Conservation (phyloP, 2,113 vertebrate species). For the Neodontobutis hainanensis region DNA sequence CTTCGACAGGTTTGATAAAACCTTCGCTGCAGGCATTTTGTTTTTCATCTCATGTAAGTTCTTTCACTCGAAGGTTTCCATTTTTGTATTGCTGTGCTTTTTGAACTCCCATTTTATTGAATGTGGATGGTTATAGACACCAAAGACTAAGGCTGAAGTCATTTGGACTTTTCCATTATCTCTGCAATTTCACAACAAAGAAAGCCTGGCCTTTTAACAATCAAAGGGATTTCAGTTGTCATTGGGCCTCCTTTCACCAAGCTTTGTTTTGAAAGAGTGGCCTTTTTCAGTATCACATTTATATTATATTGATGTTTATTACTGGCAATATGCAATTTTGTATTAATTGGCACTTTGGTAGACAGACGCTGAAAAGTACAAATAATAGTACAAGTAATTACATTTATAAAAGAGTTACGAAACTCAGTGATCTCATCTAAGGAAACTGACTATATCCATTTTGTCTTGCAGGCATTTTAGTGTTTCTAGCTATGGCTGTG, state of each 20-base stretch:
- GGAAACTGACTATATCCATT: background rate
- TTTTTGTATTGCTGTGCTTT: conserved; percentile 1
- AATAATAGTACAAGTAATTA: conserved; percentile 1
- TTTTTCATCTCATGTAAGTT: conserved; percentile 81
- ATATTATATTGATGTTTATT: conserved; percentile 2
- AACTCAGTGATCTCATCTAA: no score
- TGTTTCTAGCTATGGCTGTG: conserved; percentile 77
- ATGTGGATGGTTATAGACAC: background rate
- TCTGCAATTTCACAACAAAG: conserved; percentile 20
- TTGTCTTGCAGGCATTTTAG: conserved; percentile 68
- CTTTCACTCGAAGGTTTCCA: background rate
- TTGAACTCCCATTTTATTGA: conserved; percentile 11
- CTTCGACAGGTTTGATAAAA: conserved; percentile 77
- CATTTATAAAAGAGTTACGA: background rate
- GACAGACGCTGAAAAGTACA: background rate
- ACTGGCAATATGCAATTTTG: background rate
- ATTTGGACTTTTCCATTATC: conserved; percentile 14
- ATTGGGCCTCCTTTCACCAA: conserved; percentile 10
- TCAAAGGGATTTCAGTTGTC: conserved; percentile 7
- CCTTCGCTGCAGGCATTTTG: conserved; percentile 78
- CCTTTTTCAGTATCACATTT: background rate
- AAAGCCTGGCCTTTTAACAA: background rate
- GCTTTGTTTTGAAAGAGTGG: conserved; percentile 26
- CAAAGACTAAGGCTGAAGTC: background rate
- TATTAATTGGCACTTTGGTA: conserved; percentile 7